Evolutionary conservation across 2,797 vertebrate species (phyloP), one percentile per base, ranked within the genome.

Genomic region (Gephyroberyx darwinii): DNA sequence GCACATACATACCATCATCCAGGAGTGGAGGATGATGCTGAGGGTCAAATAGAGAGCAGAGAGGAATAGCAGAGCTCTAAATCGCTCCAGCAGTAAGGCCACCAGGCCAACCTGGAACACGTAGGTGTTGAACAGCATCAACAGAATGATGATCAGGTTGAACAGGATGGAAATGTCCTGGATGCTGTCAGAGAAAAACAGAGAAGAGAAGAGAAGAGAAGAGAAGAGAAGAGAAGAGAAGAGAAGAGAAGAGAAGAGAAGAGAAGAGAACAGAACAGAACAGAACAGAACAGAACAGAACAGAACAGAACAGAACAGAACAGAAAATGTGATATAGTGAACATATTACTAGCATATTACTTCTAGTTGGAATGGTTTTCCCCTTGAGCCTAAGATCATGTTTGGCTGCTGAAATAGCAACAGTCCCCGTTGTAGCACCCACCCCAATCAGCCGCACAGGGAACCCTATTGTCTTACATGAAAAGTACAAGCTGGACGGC

Each of bases 71-170:
- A 95, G 94, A 1, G 93, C 92, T 84, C 96, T 96, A 91, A 98
- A 98, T 3, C 96, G 95, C 53, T 94, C 94, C 85, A 97, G 92
- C 1, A 98, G 91, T 1, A 98, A 91, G 53, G 90, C 95, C 35
- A 98, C 95, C 84, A 98, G 89, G 9, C 97, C 97, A 0, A 97
- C 95, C 88, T 96, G 96, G 93, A 98, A 98, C 65, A 98, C 93
- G 90, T 95, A 98, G 74, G 97, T 98, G 93, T 97, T 98, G 87
- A 98, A 98, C 86, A 98, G 94, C 97, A 97, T 97, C 91, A 98
- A 90, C 90, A 98, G 96, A 74, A 98, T 80, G 77, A 98, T 95
- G 95, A 98, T 95, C 90, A 96, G 82, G 33, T 96, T 98, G 85
- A 98, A 97, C 82, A 98, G 94, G 74, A 95, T 81, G 22, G 93